These are phyloP conservation scores for Pituophis catenifer DNA, from an alignment of 2,113 vertebrate genomes.

Conservation along the genomic window DNA sequence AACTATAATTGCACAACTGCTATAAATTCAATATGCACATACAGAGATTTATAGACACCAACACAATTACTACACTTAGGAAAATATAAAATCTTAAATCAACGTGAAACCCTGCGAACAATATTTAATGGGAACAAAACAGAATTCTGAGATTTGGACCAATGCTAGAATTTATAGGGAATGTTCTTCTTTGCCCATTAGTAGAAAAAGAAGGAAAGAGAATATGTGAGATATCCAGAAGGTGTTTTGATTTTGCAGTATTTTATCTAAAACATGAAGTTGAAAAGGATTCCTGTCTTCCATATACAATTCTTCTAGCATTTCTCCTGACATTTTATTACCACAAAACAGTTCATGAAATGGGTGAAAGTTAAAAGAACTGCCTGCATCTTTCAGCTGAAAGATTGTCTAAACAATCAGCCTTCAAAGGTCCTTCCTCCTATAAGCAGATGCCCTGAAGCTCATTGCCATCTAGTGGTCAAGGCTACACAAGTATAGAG, in stretches of 20 bases:
- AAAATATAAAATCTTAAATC: neutral
- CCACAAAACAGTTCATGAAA: neutral
- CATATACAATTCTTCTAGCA: neutral
- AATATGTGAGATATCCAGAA: neutral
- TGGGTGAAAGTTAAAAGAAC: neutral
- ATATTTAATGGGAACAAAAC: neutral
- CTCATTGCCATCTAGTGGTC: conserved; percentile 29
- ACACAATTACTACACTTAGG: neutral
- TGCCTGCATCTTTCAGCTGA: neutral
- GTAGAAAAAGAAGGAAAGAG: neutral
- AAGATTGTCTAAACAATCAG: neutral
- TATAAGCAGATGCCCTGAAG: neutral
- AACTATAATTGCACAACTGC: neutral
- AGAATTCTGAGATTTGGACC: neutral
- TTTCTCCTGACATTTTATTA: neutral
- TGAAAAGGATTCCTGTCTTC: neutral
- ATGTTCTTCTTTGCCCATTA: neutral
- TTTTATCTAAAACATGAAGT: neutral
- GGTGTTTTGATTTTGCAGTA: neutral
- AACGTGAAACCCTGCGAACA: neutral
- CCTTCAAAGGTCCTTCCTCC: neutral
- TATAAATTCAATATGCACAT: neutral
- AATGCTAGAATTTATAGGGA: neutral
- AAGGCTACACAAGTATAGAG: neutral
- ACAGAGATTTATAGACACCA: neutral